Evolutionary conservation across 92 coral and sea anemone species (phyloP), one percentile per base, ranked within the genome.

Genomic region (Heliopora coerulea): DNA sequence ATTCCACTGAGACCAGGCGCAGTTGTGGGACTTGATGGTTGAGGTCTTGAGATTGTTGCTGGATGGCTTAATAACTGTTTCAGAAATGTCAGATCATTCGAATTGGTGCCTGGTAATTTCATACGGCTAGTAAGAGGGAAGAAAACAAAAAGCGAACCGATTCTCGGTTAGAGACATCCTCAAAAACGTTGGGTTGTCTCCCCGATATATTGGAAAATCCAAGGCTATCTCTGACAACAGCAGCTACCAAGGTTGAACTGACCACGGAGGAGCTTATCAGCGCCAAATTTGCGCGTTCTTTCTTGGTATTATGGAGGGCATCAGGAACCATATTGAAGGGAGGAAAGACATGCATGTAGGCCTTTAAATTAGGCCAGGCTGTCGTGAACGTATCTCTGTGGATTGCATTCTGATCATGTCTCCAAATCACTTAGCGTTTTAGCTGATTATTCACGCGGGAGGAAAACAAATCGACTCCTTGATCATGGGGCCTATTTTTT

Each of bases 221-320:
- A 78, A 26, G 3, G 62, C 3, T n/a, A 79, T 42, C 34, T 79
- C 75, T 50, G 79, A 26, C 62, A 85, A 67, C 11, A 77, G 83
- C 15, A 86, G 89, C 73, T 80, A 82, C 86, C 89, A 83, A n/a
- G 87, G 80, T 56, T 78, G 88, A 15, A 85, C 65, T 24, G 72
- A 57, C 85, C 85, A 85, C 30, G 75, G 74, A 17, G 81, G 85
- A 25, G 89, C 72, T 33, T n/a, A 85, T 56, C 15, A 80, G 64
- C 34, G 82, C 89, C 30, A 82, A 73, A 54, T 18, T 67, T 27
- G 81, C 60, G 18, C 69, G 65, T 20, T 78, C 68, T 54, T 70
- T 49, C 37, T 26, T 52, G 50, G 63, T 27, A 46, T 68, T 68
- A 41, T 49, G 59, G 1, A 68, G 61, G 0, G 49, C 75, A 49